Percentiles rank a stretch among this genome's conserved stretches.
Conservation (phyloP, 2,797 vertebrate genomes). For the Phrynocephalus vlangalii region DNA sequence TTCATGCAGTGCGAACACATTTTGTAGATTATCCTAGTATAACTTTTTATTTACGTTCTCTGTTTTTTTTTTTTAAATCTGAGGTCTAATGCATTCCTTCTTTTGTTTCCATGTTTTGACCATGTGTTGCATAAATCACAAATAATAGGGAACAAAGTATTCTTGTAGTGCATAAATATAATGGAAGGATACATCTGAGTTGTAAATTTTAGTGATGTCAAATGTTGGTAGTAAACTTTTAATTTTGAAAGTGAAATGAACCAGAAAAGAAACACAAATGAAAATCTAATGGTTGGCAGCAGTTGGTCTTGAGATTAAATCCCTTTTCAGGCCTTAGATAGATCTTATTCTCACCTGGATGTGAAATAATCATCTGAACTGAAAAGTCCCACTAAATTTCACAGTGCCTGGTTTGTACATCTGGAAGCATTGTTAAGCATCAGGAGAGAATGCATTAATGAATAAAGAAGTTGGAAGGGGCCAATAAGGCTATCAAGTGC, state of each 20-base stretch:
- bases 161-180: neutral
- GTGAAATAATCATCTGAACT: neutral
- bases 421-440: neutral
- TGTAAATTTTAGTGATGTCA: constrained; percentile 31
- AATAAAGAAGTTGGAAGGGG: too few species aligned
- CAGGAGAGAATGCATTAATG: neutral
- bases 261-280: constrained; percentile 9
- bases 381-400: neutral
- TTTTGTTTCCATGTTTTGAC: constrained; percentile 61
- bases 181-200: constrained; percentile 28
- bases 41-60: constrained; percentile 65
- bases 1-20: constrained; percentile 73
- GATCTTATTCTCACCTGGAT: neutral
- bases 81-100: constrained; percentile 44
- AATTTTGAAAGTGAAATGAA: constrained; percentile 37
- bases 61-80: constrained; percentile 58
- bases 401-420: neutral
- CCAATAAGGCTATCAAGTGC: too few species aligned
- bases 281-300: neutral
- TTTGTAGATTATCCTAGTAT: constrained; percentile 72
- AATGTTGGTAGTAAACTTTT: constrained; percentile 42
- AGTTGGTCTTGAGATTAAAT: neutral
- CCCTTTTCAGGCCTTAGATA: neutral
- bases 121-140: constrained; percentile 42
- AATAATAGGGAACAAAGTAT: constrained; percentile 26